These are phyloP conservation scores for Nebria brevicollis DNA, from an alignment of 2,888 invertebrate genomes.

Conservation along the genomic window DNA sequence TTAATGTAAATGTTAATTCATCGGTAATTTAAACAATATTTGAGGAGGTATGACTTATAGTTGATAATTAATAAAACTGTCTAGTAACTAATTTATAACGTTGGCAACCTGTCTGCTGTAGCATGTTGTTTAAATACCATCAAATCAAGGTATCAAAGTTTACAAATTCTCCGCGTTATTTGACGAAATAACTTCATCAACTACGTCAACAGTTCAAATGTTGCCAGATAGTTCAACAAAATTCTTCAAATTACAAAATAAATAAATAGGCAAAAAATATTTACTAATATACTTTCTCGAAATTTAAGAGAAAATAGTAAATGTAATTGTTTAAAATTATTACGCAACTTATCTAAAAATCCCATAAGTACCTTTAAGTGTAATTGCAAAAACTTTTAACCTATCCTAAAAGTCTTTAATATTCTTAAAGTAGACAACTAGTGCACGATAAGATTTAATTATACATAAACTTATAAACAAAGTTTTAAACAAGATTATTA, in stretches of 20 bases:
- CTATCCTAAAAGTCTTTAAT: too few species aligned
- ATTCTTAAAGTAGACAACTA: too few species aligned
- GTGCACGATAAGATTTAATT: too few species aligned
- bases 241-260: background rate
- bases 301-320: too few species aligned
- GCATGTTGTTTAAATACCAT: conserved; percentile 28
- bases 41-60: background rate
- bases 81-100: background rate
- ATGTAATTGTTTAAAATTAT: too few species aligned
- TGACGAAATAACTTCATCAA: conserved; percentile 26
- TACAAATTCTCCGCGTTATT: conserved; percentile 29
- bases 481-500: too few species aligned
- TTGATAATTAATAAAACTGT: background rate
- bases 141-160: conserved; percentile 32
- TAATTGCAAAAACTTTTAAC: too few species aligned
- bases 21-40: background rate
- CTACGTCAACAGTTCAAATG: conserved; percentile 17
- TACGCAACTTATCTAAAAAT: too few species aligned
- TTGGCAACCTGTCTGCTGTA: conserved; percentile 20
- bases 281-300: too few species aligned
- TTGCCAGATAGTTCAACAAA: background rate
- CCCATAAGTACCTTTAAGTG: too few species aligned
- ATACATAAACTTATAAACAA: too few species aligned
- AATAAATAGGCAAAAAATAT: too few species aligned
- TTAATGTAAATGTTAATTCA: background rate